Conservation (phyloP, 2,888 invertebrate species). For the Eupithecia subumbrata region DNA sequence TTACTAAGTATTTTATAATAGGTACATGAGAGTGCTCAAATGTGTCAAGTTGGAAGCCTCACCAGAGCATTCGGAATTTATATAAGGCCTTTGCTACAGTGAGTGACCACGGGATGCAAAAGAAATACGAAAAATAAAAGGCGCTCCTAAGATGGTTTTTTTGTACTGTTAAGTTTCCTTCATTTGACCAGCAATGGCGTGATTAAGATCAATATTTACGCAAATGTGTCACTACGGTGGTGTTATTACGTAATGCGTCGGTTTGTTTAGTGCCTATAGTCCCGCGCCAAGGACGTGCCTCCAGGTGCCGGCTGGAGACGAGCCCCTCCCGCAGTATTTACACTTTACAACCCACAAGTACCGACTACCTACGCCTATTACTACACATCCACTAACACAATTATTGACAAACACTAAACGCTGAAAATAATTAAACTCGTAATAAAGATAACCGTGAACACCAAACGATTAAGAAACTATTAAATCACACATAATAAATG, state of each 20-base stretch:
- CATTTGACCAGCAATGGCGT: constrained; percentile 64
- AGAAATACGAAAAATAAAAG: background rate
- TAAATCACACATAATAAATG: constrained; percentile 21
- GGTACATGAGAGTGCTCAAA: background rate
- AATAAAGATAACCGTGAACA: constrained; percentile 29
- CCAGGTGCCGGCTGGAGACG: constrained; percentile 33
- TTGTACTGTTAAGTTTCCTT: background rate
- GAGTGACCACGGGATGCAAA: background rate
- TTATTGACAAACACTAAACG: constrained; percentile 41
- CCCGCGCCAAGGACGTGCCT: constrained; percentile 28
- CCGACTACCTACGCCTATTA: constrained; percentile 22
- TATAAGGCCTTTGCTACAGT: background rate
- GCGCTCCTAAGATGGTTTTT: background rate
- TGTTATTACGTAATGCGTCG: constrained; percentile 70
- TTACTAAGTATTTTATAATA: background rate
- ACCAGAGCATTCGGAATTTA: background rate
- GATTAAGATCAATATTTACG: constrained; percentile 79
- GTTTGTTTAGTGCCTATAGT: constrained; percentile 54
- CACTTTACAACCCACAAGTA: background rate
- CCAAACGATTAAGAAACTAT: constrained; percentile 27
- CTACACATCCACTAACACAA: constrained; percentile 32
- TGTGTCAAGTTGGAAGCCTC: background rate
- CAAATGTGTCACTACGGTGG: constrained; percentile 69
- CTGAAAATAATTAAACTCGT: constrained; percentile 21
- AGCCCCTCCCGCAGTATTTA: constrained; percentile 24